phyloP scores from a whole-genome alignment of 2,888 invertebrate species.

The Liopterus haemorrhoidalis region DNA sequence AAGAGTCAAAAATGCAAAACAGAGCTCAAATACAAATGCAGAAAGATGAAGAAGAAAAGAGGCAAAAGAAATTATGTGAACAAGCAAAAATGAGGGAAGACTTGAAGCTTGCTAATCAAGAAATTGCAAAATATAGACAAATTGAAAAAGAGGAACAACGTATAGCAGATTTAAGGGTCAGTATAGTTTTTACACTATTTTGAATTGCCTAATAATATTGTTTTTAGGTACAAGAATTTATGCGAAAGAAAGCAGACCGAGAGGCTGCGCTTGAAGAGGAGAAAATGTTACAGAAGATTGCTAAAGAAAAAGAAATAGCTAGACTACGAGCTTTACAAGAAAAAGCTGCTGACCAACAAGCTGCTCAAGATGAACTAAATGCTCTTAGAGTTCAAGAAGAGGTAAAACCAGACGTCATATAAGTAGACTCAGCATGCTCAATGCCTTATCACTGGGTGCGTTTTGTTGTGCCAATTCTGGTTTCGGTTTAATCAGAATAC shows the following conservation, averaged over 20 bases:
- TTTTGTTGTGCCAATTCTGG: too few species aligned
- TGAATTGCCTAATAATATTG: background rate
- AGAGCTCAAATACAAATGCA: conserved; percentile 59
- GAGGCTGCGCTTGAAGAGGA: conserved; percentile 55
- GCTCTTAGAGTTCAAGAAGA: conserved; percentile 52
- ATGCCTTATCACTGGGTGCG: too few species aligned
- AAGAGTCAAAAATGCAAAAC: conserved; percentile 60
- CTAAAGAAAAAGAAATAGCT: conserved; percentile 58
- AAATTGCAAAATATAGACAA: conserved; percentile 55
- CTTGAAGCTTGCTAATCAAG: conserved; percentile 56
- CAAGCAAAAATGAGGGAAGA: conserved; percentile 54
- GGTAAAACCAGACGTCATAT: conserved; percentile 33
- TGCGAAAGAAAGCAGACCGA: conserved; percentile 55
- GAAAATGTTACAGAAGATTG: conserved; percentile 49
- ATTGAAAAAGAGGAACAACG: conserved; percentile 61
- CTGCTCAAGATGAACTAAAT: conserved; percentile 49
- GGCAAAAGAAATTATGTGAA: conserved; percentile 50
- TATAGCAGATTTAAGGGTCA: conserved; percentile 56
- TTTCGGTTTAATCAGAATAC: too few species aligned
- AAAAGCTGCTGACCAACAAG: conserved; percentile 49
- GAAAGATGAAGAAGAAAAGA: conserved; percentile 56
- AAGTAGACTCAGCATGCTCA: too few species aligned
- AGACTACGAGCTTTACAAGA: conserved; percentile 49
- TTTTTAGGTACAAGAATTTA: conserved; percentile 53
- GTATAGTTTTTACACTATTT: background rate